Conservation (phyloP, 92 coral and sea anemone species). For the Heliopora coerulea region DNA sequence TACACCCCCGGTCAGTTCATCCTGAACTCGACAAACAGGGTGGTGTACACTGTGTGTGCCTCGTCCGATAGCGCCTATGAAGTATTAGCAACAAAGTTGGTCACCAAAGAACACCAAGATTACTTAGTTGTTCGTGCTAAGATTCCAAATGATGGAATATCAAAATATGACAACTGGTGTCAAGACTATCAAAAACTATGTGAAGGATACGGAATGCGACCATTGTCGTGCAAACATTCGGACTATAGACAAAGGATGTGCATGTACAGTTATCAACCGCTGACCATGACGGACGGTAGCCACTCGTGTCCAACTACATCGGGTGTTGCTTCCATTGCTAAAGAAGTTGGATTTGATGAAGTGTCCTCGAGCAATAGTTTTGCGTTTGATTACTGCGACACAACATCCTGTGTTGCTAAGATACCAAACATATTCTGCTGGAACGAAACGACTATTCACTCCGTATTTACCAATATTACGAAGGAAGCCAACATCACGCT, state of each 20-base stretch:
- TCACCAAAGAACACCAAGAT: conserved; percentile 24
- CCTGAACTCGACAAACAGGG: conserved; percentile 14
- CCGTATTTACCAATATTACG: neutral
- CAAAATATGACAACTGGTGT: conserved; percentile 65
- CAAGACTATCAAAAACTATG: conserved; percentile 59
- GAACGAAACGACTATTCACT: neutral
- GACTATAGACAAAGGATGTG: conserved; percentile 15
- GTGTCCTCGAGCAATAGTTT: neutral
- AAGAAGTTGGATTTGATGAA: conserved; percentile 33
- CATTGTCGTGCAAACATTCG: conserved; percentile 38
- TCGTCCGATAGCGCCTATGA: conserved; percentile 56
- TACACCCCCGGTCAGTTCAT: conserved; percentile 35
- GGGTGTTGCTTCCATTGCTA: conserved; percentile 15
- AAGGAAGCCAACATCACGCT: neutral
- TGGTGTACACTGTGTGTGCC: conserved; percentile 54
- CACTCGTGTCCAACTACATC: neutral
- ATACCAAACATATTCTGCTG: conserved; percentile 10
- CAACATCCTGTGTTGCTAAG: conserved; percentile 34
- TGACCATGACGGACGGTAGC: conserved; percentile 14
- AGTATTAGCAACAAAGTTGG: conserved; percentile 32
- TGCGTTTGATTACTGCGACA: conserved; percentile 39
- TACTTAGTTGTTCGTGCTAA: conserved; percentile 43
- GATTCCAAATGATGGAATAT: conserved; percentile 45
- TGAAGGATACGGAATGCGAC: conserved; percentile 54
- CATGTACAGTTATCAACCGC: conserved; percentile 33